phyloP scores from a whole-genome alignment of 1,140 invertebrate genomes.

The Ptiloglossa arizonensis region DNA sequence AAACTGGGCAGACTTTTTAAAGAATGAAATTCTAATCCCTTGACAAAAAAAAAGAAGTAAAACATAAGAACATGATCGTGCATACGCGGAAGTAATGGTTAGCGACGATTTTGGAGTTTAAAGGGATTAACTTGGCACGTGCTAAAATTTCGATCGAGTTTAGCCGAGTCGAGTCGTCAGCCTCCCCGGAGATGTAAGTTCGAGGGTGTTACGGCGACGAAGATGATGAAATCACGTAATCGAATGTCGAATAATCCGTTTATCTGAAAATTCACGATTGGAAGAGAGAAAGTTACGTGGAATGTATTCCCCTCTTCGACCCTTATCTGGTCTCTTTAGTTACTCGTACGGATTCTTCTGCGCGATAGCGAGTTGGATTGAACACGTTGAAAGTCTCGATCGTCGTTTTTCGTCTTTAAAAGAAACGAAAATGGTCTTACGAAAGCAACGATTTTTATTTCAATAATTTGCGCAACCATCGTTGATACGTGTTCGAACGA shows the following conservation, averaged over 20 bases:
- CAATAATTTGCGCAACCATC: too few species aligned
- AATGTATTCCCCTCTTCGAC: background rate
- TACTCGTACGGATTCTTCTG: slow-evolving; percentile 9
- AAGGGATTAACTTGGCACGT: background rate
- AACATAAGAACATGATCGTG: background rate
- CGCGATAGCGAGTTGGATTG: too few species aligned
- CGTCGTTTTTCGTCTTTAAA: too few species aligned
- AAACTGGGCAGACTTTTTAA: background rate
- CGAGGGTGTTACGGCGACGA: slow-evolving; percentile 6
- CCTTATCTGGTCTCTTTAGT: background rate
- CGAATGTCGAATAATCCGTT: slow-evolving; percentile 30
- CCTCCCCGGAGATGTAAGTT: slow-evolving; percentile 18
- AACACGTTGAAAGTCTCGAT: too few species aligned
- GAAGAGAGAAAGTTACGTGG: slow-evolving; percentile 9
- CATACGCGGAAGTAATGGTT: background rate
- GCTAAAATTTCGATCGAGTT: slow-evolving; percentile 13
- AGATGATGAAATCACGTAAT: slow-evolving; percentile 28
- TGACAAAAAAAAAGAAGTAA: background rate
- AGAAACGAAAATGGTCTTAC: too few species aligned
- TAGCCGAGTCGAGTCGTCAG: background rate
- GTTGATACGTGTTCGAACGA: too few species aligned
- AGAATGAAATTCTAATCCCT: background rate
- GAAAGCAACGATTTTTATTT: too few species aligned
- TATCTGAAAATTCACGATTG: slow-evolving; percentile 20
- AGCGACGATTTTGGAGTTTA: background rate